Percentiles rank a stretch among this genome's conserved stretches.
Conservation (phyloP, 2,113 vertebrate species). For the Hyperopisus bebe region DNA sequence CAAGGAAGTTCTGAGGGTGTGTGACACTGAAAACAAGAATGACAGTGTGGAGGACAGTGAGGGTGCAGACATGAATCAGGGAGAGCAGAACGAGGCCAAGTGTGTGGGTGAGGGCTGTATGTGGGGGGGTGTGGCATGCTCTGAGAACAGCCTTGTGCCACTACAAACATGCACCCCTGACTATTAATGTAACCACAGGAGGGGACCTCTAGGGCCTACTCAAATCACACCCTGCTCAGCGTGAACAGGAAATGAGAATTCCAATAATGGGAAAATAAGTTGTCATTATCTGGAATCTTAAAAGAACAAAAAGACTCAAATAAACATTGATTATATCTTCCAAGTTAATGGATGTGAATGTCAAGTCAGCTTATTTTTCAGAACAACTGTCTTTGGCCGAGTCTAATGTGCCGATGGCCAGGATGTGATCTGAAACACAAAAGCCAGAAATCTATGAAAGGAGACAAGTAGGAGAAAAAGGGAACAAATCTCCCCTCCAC, state of each 20-base stretch:
- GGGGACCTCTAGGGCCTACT: slow-evolving; percentile 44
- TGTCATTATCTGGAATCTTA: slow-evolving; percentile 45
- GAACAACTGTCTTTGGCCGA: slow-evolving; percentile 21
- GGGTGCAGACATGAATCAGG: background rate
- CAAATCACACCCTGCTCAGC: slow-evolving; percentile 45
- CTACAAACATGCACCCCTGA: slow-evolving; percentile 48
- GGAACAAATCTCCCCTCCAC: background rate
- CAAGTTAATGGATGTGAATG: slow-evolving; percentile 32
- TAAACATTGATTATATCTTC: slow-evolving; percentile 47
- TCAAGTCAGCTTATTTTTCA: slow-evolving; percentile 21
- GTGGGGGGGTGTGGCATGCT: slow-evolving; percentile 5
- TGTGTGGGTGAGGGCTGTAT: slow-evolving; percentile 23
- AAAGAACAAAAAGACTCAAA: slow-evolving; percentile 42
- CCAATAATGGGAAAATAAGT: slow-evolving; percentile 42
- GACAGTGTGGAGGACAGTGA: slow-evolving; percentile 12
- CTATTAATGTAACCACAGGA: slow-evolving; percentile 56
- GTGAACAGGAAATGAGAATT: slow-evolving; percentile 59
- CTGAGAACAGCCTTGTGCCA: slow-evolving; percentile 49
- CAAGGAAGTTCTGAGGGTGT: background rate
- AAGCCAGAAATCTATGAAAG: background rate
- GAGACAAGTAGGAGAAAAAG: background rate
- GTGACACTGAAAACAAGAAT: background rate
- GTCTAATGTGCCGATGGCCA: background rate
- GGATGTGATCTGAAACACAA: background rate
- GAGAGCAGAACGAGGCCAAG: background rate